Conservation (phyloP, 1,140 invertebrate species). For the Diploscapter pachys region DNA sequence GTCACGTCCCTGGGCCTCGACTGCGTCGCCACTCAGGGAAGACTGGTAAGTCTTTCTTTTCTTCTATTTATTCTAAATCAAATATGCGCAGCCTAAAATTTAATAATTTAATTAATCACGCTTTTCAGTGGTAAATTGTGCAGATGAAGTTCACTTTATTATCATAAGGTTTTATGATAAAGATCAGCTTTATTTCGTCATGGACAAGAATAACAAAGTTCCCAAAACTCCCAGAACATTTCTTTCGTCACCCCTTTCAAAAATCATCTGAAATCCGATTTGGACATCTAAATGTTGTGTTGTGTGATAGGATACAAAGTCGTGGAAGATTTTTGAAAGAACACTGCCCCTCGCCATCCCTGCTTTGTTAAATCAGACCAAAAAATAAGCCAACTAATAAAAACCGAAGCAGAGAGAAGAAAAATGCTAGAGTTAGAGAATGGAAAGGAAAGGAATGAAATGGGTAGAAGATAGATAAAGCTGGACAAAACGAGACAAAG, state of each 20-base stretch:
- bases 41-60: conserved; percentile 6
- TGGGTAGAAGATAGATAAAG: too few species aligned
- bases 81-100: neutral
- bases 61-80: neutral
- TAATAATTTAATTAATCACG: neutral
- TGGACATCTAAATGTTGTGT: too few species aligned
- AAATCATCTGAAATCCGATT: too few species aligned
- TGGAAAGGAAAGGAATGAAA: too few species aligned
- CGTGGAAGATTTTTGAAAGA: too few species aligned
- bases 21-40: conserved; percentile 6
- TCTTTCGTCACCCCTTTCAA: neutral
- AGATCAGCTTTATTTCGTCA: conserved; percentile 13
- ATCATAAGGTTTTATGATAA: neutral
- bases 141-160: neutral
- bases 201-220: neutral
- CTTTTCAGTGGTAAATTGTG: neutral
- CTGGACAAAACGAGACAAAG: too few species aligned
- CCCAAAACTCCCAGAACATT: neutral
- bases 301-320: too few species aligned
- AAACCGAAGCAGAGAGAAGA: too few species aligned
- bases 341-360: too few species aligned
- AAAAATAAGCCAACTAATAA: too few species aligned
- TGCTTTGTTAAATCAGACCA: too few species aligned
- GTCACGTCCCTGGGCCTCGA: conserved; percentile 13
- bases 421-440: too few species aligned